Percentiles rank a stretch among this genome's conserved stretches.
Evolutionary conservation across 1,140 invertebrate genomes (phyloP).

Genomic region (Carcinoscorpius rotundicauda): DNA sequence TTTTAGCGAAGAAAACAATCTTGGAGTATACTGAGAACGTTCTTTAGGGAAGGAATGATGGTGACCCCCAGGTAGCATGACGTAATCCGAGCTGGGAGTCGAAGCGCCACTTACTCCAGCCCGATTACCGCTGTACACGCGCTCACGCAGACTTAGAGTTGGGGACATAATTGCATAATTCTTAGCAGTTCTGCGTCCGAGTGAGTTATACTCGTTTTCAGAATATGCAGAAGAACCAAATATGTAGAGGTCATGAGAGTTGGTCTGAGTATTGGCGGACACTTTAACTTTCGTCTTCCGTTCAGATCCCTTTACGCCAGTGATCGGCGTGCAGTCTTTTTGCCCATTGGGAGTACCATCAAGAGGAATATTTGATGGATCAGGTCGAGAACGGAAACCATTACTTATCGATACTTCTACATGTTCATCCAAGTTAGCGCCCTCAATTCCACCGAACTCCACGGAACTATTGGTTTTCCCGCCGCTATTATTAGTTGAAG

Average conservation of each 20-base stretch:
- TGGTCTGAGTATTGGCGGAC: slow-evolving; percentile 76
- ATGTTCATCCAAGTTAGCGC: too few species aligned
- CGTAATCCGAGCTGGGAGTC: slow-evolving; percentile 13
- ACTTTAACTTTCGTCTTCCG: slow-evolving; percentile 50
- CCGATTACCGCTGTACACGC: slow-evolving; percentile 28
- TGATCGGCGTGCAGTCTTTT: too few species aligned
- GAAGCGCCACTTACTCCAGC: slow-evolving; percentile 10
- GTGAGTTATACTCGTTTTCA: slow-evolving; percentile 17
- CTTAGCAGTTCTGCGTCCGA: slow-evolving; percentile 12
- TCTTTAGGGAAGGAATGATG: slow-evolving; percentile 6
- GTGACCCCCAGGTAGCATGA: slow-evolving; percentile 2
- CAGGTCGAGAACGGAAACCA: too few species aligned
- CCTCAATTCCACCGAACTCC: too few species aligned
- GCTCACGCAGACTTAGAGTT: slow-evolving; percentile 19
- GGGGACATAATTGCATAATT: slow-evolving; percentile 15
- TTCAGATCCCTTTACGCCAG: slow-evolving; percentile 1
- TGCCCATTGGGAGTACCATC: too few species aligned
- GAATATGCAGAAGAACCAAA: slow-evolving; percentile 6
- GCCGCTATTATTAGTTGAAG: too few species aligned
- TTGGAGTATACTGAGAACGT: neutral
- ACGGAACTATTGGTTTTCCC: too few species aligned
- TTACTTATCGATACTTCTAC: too few species aligned
- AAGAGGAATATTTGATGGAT: too few species aligned
- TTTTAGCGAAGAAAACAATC: too few species aligned
- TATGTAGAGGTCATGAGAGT: slow-evolving; percentile 26